A percentile compares a stretch with the other conserved stretches of the same genome.
Conservation (phyloP, 2,797 vertebrate genomes). For the Oryzias sinensis region DNA sequence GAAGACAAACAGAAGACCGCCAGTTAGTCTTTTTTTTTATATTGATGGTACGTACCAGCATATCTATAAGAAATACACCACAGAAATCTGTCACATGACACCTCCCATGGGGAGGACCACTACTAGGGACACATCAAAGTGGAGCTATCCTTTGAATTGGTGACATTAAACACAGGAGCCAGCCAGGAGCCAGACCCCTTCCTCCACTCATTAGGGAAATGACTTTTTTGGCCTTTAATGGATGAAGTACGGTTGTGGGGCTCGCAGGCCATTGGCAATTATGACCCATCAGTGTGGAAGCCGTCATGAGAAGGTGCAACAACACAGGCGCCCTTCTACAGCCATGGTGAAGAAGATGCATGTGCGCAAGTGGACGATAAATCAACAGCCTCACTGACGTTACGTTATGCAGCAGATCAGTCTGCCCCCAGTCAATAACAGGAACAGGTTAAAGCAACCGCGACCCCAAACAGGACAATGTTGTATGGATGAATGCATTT, state of each 20-base stretch:
- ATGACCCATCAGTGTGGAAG: constrained; percentile 16
- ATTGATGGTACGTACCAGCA: not conserved
- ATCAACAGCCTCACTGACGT: too few relatives aligned
- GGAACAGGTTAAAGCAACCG: too few relatives aligned
- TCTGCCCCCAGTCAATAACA: too few relatives aligned
- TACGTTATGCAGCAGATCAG: too few relatives aligned
- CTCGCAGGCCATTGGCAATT: constrained; percentile 53
- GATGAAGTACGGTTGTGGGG: constrained; percentile 41
- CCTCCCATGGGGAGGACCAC: not conserved
- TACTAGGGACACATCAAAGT: constrained; percentile 45
- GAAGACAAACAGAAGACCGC: not conserved
- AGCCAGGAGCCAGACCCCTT: constrained; percentile 50
- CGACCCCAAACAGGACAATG: too few relatives aligned
- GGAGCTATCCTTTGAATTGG: constrained; percentile 34
- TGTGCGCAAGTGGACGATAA: too few relatives aligned
- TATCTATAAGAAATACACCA: constrained; percentile 2
- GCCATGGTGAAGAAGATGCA: too few relatives aligned
- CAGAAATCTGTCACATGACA: constrained; percentile 25
- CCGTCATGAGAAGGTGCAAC: constrained; percentile 2
- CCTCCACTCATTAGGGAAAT: constrained; percentile 62
- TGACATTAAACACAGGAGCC: constrained; percentile 61
- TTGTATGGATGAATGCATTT: too few relatives aligned
- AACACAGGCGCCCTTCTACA: not conserved
- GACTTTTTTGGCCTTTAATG: constrained; percentile 55
- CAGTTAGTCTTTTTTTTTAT: constrained; percentile 9